Conservation (phyloP, 2,888 invertebrate species). For the Agrochola lota region DNA sequence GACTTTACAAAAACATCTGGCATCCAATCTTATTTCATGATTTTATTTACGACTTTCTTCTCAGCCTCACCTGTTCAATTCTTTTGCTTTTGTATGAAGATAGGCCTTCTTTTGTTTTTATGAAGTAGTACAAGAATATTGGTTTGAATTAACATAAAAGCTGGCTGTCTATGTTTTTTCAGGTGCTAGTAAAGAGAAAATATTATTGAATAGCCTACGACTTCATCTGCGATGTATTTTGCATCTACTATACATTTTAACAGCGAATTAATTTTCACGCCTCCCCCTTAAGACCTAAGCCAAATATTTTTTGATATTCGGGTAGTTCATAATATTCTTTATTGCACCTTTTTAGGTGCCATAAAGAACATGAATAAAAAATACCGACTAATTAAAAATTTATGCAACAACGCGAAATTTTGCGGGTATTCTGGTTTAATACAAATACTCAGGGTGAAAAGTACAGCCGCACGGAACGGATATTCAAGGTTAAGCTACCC, state of each 20-base stretch:
- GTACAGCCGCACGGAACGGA: too few relatives aligned
- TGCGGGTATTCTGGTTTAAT: background rate
- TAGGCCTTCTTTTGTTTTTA: constrained; percentile 43
- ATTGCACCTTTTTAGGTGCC: too few relatives aligned
- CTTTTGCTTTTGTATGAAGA: constrained; percentile 46
- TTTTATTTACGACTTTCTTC: constrained; percentile 72
- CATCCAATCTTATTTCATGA: constrained; percentile 71
- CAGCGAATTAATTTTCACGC: too few relatives aligned
- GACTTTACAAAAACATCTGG: constrained; percentile 70
- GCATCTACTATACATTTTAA: too few relatives aligned
- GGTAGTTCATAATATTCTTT: too few relatives aligned
- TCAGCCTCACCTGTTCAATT: constrained; percentile 71
- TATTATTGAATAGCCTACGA: background rate
- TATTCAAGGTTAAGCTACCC: background rate
- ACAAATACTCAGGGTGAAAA: background rate
- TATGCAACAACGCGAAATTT: too few relatives aligned
- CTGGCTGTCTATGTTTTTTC: constrained; percentile 1
- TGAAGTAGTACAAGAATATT: constrained; percentile 34
- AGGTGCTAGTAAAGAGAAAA: background rate
- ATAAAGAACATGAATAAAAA: too few relatives aligned
- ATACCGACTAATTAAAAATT: too few relatives aligned
- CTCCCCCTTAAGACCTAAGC: too few relatives aligned
- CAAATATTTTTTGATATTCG: too few relatives aligned
- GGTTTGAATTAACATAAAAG: constrained; percentile 33
- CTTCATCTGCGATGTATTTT: background rate